Evolutionary conservation across 2,888 invertebrate species (phyloP).

Genomic region (Lacanobia oleracea): DNA sequence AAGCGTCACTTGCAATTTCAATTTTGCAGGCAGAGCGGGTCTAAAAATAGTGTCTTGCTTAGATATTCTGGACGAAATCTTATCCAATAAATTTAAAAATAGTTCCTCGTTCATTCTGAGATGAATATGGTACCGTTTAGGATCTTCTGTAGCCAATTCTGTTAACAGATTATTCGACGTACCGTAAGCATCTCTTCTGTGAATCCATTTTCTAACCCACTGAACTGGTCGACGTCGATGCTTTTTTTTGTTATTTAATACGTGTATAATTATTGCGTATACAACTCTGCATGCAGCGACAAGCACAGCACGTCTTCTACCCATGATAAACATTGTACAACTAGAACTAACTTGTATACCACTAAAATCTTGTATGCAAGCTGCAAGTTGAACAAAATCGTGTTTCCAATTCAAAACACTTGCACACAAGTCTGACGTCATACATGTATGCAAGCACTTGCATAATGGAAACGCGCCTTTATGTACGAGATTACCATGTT

Average conservation of each 20-base stretch:
- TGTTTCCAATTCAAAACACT: no score
- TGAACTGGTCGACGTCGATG: slow-evolving; percentile 47
- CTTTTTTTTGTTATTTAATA: slow-evolving; percentile 16
- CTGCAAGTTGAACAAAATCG: no score
- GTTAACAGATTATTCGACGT: slow-evolving; percentile 45
- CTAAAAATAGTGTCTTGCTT: slow-evolving; percentile 46
- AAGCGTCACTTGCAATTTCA: slow-evolving; percentile 45
- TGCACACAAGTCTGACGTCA: no score
- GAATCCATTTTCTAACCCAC: slow-evolving; percentile 48
- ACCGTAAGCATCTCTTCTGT: slow-evolving; percentile 47
- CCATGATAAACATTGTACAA: slow-evolving; percentile 15
- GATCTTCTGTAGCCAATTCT: slow-evolving; percentile 43
- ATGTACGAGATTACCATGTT: no score
- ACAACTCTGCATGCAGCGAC: slow-evolving; percentile 50
- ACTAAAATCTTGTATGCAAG: no score
- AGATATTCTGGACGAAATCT: slow-evolving; percentile 48
- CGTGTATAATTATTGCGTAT: slow-evolving; percentile 39
- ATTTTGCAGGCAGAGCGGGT: slow-evolving; percentile 49
- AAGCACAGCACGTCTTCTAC: slow-evolving; percentile 49
- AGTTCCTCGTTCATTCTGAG: slow-evolving; percentile 47
- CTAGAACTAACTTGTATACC: no score
- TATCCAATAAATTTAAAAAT: slow-evolving; percentile 44
- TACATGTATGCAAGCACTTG: slow-evolving; percentile 14
- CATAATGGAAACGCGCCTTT: slow-evolving; percentile 43
- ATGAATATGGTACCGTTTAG: slow-evolving; percentile 45